Evolutionary conservation across 2,797 vertebrate genomes (phyloP).

Genomic region (Leptoclinus maculatus): DNA sequence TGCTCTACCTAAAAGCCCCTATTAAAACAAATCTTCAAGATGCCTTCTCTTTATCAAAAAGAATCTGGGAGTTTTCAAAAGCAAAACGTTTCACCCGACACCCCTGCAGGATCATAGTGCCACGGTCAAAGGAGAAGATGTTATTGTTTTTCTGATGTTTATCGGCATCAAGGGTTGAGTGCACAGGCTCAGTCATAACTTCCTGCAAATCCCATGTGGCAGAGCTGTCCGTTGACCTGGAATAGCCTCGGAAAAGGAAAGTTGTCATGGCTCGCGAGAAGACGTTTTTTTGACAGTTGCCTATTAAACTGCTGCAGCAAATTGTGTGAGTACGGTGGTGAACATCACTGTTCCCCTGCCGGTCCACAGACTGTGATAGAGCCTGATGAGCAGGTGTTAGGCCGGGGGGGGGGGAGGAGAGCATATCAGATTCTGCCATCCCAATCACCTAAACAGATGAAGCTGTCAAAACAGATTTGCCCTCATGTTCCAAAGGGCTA

Average conservation of each 20-base stretch:
- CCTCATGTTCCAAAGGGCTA: slow-evolving; percentile 63
- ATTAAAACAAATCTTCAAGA: slow-evolving; percentile 24
- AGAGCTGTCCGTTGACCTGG: slow-evolving; percentile 25
- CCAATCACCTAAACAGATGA: slow-evolving; percentile 73
- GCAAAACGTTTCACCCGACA: slow-evolving; percentile 53
- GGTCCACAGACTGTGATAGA: slow-evolving; percentile 39
- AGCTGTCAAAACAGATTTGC: slow-evolving; percentile 78
- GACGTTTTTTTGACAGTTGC: slow-evolving; percentile 38
- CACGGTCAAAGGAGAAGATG: slow-evolving; percentile 55
- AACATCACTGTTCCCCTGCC: not conserved
- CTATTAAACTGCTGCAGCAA: slow-evolving; percentile 19
- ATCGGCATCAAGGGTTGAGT: slow-evolving; percentile 65
- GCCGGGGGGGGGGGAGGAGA: slow-evolving; percentile 39
- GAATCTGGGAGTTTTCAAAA: slow-evolving; percentile 48
- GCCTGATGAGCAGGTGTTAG: slow-evolving; percentile 58
- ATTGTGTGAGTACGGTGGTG: not conserved
- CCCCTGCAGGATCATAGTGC: slow-evolving; percentile 42
- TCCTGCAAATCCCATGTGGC: slow-evolving; percentile 51
- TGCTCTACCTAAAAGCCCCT: not conserved
- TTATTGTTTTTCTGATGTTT: slow-evolving; percentile 69
- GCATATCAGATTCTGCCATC: slow-evolving; percentile 76
- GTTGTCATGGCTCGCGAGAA: slow-evolving; percentile 35
- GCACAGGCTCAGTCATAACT: slow-evolving; percentile 71
- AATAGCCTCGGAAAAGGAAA: slow-evolving; percentile 39
- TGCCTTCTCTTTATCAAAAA: slow-evolving; percentile 36